These are phyloP conservation scores for Laothoe populi DNA, from an alignment of 2,888 invertebrate species.

Conservation along the genomic window DNA sequence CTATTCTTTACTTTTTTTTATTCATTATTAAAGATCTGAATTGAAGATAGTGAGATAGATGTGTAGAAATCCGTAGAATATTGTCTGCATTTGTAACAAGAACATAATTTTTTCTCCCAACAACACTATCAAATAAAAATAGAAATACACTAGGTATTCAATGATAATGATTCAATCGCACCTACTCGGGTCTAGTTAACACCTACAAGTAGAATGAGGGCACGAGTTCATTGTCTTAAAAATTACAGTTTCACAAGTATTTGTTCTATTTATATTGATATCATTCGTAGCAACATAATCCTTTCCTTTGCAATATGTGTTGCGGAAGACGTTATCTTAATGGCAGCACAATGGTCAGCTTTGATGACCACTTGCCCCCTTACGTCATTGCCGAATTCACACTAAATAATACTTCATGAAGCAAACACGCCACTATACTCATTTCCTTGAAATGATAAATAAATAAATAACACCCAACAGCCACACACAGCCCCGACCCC, in stretches of 20 bases:
- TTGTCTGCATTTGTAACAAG: too few relatives aligned
- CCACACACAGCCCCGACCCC: too few relatives aligned
- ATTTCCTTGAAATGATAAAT: neutral
- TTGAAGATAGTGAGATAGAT: too few relatives aligned
- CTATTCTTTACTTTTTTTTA: too few relatives aligned
- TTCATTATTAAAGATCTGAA: too few relatives aligned
- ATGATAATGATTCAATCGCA: too few relatives aligned
- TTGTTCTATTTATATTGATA: neutral
- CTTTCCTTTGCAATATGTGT: neutral
- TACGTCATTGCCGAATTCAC: slow-evolving; percentile 19
- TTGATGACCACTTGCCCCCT: slow-evolving; percentile 23
- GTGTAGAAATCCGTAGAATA: too few relatives aligned
- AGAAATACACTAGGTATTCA: neutral
- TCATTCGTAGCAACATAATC: neutral
- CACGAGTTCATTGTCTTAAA: too few relatives aligned
- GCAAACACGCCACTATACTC: neutral
- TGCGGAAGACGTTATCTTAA: slow-evolving; percentile 23
- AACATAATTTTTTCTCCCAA: too few relatives aligned
- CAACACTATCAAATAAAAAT: neutral
- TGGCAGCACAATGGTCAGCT: slow-evolving; percentile 21
- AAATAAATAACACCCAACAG: neutral
- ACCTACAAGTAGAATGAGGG: too few relatives aligned
- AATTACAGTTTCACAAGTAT: too few relatives aligned
- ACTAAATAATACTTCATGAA: neutral
- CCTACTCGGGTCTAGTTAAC: too few relatives aligned